Evolutionary conservation across 1,140 invertebrate genomes (phyloP).

Genomic region (Vollenhovia emeryi): DNA sequence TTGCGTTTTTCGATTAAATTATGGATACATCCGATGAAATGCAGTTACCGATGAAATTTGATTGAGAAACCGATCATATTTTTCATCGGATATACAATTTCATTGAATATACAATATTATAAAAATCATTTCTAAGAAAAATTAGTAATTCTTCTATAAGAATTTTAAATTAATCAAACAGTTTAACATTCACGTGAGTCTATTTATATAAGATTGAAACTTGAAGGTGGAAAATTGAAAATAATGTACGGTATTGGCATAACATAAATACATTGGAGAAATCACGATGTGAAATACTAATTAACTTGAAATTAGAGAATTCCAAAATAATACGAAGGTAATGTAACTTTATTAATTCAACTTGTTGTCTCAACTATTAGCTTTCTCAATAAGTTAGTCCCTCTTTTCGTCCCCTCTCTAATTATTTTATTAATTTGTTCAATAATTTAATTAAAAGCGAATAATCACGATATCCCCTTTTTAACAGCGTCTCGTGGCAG

Average conservation of each 20-base stretch:
- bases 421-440: background rate
- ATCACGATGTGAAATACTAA: constrained; percentile 8
- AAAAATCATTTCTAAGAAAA: background rate
- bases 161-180: background rate
- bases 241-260: background rate
- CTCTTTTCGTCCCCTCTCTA: background rate
- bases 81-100: no score
- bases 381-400: background rate
- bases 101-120: no score
- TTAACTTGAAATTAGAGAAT: constrained; percentile 3
- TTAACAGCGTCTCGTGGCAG: background rate
- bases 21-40: no score
- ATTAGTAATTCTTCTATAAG: background rate
- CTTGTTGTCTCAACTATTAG: background rate
- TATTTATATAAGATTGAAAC: background rate
- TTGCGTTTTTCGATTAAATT: no score
- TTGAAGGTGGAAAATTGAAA: no score
- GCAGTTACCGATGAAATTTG: no score
- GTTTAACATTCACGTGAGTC: background rate
- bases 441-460: background rate
- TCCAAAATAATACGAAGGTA: background rate
- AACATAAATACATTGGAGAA: background rate
- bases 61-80: no score
- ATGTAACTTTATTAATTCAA: background rate
- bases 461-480: background rate